Conservation (phyloP, 2,113 vertebrate genomes). For the Gorsachius goisagi region DNA sequence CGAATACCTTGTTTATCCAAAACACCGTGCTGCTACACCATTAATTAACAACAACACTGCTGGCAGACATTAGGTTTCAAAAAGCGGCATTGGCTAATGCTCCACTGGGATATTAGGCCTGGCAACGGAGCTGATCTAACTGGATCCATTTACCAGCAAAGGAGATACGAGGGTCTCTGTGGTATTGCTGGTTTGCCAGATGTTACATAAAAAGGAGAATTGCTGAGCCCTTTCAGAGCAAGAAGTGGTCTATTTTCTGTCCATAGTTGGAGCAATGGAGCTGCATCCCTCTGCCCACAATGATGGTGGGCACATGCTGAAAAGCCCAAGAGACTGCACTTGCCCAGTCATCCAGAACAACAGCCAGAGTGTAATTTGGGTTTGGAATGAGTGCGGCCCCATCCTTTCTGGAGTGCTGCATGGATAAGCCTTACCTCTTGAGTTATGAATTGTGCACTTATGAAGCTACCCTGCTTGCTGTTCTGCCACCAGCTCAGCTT, state of each 20-base stretch:
- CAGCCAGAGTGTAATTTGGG: neutral
- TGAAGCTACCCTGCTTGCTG: neutral
- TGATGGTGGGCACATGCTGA: neutral
- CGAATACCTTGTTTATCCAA: constrained; percentile 10
- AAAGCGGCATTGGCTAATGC: neutral
- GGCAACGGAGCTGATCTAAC: neutral
- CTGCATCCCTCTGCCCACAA: neutral
- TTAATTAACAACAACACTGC: neutral
- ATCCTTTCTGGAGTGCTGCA: neutral
- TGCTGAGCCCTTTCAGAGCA: neutral
- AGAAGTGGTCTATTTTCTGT: neutral
- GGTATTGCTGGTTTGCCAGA: neutral
- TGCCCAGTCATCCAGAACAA: neutral
- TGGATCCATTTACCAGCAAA: neutral
- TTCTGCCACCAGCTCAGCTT: neutral
- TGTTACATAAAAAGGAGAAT: neutral
- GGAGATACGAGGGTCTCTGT: neutral
- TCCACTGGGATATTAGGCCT: neutral
- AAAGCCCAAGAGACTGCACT: neutral
- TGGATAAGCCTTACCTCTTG: neutral
- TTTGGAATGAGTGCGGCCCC: neutral
- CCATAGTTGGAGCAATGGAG: neutral
- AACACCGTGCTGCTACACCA: neutral
- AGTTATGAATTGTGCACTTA: neutral
- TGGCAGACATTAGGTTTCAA: neutral